Base-by-base conservation (phyloP, 2,113 vertebrate genomes). In the Sorex araneus region DNA sequence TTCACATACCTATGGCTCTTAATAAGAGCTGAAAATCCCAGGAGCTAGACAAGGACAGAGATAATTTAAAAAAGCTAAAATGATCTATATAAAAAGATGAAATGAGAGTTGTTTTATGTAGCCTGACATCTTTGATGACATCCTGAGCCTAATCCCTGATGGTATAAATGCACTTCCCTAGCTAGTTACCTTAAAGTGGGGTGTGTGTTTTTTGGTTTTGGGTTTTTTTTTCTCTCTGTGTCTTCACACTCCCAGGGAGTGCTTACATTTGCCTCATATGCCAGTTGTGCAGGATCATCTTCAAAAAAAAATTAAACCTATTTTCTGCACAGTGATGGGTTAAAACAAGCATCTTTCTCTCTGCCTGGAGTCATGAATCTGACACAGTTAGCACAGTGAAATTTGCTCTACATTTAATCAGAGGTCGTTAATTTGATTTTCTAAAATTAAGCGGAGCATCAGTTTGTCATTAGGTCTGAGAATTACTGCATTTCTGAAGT, bases 341-440 rank as follows among this genome's bases (percentile, higher is more conserved):
- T 96, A 91, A 54, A 60, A 47, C 60, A 74, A 75, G 79, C 77
- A 84, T 92, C 34, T 23, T 1, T 94, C 83, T 96, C 67, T 88
- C 67, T 94, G 91, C 66, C 67, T 89, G 30, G 54, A 93, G 96
- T 97, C 40, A 83, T 43, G 57, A 97, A 75, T 80, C 73, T 92
- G 95, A 94, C 63, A 95, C 85, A 95, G 77, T 93, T 82, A 96
- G 43, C 80, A 60, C 5, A 91, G 84, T 67, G 94, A 93, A 92
- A 95, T 97, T 91, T 97, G 94, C 88, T 45, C n/a, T 78, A 87
- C 40, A 77, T 97, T 93, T 96, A 95, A 97, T 97, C 93, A 94
- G 76, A 85, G 63, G n/a, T 43, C 84, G 96, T 96, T 97, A 1
- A 91, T 97, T 97, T 96, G 10, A 95, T 96, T 97, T 97, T 97